A percentile compares a stretch with the other conserved stretches of the same genome.
These are phyloP conservation scores for Thereuonema tuberculata DNA, from an alignment of 1,140 invertebrate species.

Conservation along the genomic window DNA sequence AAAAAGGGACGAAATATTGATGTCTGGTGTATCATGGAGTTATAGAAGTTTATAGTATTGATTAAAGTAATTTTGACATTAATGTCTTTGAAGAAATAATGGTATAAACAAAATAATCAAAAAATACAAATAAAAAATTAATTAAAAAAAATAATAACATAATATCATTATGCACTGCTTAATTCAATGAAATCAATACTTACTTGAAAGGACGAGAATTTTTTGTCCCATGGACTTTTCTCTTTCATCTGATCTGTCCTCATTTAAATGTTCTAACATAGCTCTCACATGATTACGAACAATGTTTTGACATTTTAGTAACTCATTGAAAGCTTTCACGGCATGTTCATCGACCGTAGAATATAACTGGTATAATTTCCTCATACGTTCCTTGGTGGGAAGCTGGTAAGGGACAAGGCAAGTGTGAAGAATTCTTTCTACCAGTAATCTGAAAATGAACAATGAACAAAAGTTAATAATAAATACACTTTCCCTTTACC, in stretches of 20 bases:
- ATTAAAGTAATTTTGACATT: too few species aligned
- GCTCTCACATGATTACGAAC: conserved; percentile 69
- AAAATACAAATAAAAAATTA: too few species aligned
- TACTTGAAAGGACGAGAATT: conserved; percentile 18
- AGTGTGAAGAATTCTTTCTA: conserved; percentile 88
- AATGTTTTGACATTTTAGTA: conserved; percentile 70
- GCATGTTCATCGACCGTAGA: conserved; percentile 90
- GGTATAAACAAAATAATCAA: too few species aligned
- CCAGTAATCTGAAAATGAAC: conserved; percentile 59
- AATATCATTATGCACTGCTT: too few species aligned
- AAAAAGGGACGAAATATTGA: too few species aligned
- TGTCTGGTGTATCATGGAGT: too few species aligned
- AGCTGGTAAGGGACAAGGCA: conserved; percentile 88
- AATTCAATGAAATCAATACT: conserved; percentile 35
- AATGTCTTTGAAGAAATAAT: too few species aligned
- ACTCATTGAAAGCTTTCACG: conserved; percentile 84
- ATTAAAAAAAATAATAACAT: too few species aligned
- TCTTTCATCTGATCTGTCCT: conserved; percentile 17
- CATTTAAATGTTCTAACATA: conserved; percentile 58
- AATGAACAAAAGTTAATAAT: conserved; percentile 15
- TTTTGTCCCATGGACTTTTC: conserved; percentile 17
- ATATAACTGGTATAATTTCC: conserved; percentile 79
- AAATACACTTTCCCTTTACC: conserved; percentile 8
- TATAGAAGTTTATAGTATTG: too few species aligned
- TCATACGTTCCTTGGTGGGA: conserved; percentile 75